Conservation (phyloP, 92 coral and sea anemone species). For the Metridium senile region DNA sequence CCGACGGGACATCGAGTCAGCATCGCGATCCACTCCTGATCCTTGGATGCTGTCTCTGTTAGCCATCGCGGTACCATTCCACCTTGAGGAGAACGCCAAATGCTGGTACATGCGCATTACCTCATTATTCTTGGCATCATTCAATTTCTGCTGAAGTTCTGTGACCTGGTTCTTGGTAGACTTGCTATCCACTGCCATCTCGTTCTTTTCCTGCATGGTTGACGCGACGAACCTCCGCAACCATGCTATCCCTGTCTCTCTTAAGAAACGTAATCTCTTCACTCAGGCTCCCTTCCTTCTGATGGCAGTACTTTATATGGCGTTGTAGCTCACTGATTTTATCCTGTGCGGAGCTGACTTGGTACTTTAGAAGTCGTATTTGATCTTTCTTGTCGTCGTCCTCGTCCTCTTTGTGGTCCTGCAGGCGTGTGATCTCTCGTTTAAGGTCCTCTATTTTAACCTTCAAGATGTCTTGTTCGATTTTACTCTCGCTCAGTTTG, state of each 20-base stretch:
- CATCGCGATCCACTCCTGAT: too few species aligned
- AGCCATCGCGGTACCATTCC: too few species aligned
- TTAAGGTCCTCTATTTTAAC: neutral
- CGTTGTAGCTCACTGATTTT: neutral
- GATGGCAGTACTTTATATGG: neutral
- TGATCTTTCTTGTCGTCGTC: neutral
- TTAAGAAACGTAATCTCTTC: neutral
- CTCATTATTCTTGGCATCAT: neutral
- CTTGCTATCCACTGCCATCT: neutral
- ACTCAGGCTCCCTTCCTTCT: neutral
- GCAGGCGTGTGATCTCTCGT: neutral
- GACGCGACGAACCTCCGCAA: neutral
- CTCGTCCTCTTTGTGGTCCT: neutral
- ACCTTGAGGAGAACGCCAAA: too few species aligned
- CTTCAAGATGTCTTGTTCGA: neutral
- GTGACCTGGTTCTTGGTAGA: neutral
- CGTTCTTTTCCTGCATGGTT: neutral
- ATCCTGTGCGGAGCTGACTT: neutral
- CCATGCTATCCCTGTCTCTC: neutral
- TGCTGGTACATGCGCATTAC: neutral
- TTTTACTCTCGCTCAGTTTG: neutral
- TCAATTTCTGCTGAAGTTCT: neutral
- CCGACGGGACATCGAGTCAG: too few species aligned
- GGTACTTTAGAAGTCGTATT: neutral
- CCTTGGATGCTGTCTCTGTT: too few species aligned